These are phyloP conservation scores for Sturnus vulgaris DNA, from an alignment of 2,113 vertebrate species.

Conservation along the genomic window DNA sequence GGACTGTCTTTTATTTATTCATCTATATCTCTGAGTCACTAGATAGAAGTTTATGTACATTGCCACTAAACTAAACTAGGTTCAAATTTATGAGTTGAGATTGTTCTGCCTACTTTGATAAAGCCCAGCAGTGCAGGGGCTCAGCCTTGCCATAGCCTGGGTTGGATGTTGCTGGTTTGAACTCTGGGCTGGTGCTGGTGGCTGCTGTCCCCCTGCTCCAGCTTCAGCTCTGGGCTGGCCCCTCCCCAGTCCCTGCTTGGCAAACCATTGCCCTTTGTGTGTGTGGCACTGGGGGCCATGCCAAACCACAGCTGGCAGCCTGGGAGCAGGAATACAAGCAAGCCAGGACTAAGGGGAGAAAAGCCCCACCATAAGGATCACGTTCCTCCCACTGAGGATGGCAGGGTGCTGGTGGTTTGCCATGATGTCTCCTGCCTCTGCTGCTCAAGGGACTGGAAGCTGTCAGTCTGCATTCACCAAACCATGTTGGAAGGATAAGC, in stretches of 20 bases:
- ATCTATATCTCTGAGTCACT: background rate
- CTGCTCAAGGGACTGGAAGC: background rate
- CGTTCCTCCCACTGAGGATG: background rate
- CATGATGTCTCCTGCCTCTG: background rate
- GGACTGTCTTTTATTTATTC: background rate
- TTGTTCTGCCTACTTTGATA: background rate
- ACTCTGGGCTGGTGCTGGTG: accelerated
- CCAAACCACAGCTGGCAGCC: background rate
- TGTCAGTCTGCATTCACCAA: background rate
- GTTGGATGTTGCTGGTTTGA: background rate
- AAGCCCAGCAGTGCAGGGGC: accelerated
- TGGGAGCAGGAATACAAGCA: background rate
- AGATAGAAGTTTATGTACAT: background rate
- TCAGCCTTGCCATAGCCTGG: accelerated
- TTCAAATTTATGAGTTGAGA: background rate
- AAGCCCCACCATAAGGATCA: accelerated
- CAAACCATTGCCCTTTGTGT: background rate
- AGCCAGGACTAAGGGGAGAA: background rate
- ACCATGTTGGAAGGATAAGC: accelerated
- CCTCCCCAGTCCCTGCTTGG: background rate
- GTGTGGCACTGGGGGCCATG: background rate
- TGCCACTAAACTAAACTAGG: background rate
- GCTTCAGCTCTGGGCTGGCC: background rate
- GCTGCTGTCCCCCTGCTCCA: background rate
- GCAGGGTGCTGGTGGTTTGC: background rate